These are phyloP conservation scores for Paraplagusia blochii DNA, from an alignment of 2,113 vertebrate species.

Conservation along the genomic window DNA sequence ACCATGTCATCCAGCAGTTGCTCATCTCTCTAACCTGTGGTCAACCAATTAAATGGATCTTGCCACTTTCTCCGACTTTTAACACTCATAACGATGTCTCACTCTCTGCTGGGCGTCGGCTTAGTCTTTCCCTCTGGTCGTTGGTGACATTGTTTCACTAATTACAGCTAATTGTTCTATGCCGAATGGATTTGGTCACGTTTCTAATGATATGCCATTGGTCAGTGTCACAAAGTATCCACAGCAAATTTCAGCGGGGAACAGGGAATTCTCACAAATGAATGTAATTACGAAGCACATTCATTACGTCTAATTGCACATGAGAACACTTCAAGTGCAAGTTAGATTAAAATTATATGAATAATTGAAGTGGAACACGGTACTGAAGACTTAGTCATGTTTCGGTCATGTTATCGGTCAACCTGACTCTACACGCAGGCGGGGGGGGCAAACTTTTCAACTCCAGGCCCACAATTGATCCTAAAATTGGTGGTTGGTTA, in stretches of 20 bases:
- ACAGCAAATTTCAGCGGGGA: conserved; percentile 70
- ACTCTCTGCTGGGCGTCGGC: conserved; percentile 58
- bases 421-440: too few relatives aligned
- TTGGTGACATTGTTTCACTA: conserved; percentile 76
- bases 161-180: conserved; percentile 74
- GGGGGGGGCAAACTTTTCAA: too few relatives aligned
- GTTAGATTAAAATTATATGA: conserved; percentile 67
- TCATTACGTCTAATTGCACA: conserved; percentile 77
- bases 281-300: conserved; percentile 78
- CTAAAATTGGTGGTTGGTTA: too few relatives aligned
- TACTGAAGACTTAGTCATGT: conserved; percentile 39
- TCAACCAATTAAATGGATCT: conserved; percentile 63
- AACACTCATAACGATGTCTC: conserved; percentile 58
- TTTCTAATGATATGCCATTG: conserved; percentile 75
- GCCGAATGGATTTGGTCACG: conserved; percentile 72
- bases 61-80: conserved; percentile 51
- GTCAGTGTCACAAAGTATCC: conserved; percentile 76
- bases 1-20: conserved; percentile 39
- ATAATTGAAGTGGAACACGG: conserved; percentile 62
- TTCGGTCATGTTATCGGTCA: background rate
- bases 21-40: conserved; percentile 59
- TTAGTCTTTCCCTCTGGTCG: conserved; percentile 62
- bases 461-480: too few relatives aligned
- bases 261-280: conserved; percentile 74
- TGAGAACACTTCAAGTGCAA: conserved; percentile 72